A percentile compares a stretch with the other conserved stretches of the same genome.
phyloP scores from a whole-genome alignment of 2,888 invertebrate genomes.

The Sthenelais limicola region DNA sequence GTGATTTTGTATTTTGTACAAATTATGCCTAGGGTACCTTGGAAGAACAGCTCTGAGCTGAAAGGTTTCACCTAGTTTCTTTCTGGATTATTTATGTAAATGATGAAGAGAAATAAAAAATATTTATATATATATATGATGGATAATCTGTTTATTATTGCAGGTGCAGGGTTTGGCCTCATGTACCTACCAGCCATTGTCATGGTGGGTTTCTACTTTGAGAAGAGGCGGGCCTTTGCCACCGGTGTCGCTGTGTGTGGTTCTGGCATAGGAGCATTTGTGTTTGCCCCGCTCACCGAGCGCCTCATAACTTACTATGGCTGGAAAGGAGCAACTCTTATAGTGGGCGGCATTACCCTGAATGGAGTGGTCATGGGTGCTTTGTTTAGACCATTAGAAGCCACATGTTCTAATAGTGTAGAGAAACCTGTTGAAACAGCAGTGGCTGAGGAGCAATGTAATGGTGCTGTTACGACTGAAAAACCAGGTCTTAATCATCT shows the following conservation, averaged over 20 bases:
- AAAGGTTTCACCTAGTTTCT: no score
- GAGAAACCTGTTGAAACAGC: not conserved
- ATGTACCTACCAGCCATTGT: constrained; percentile 96
- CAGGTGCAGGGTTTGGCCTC: constrained; percentile 93
- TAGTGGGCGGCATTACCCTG: constrained; percentile 86
- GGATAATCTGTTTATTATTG: constrained; percentile 51
- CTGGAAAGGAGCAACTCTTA: constrained; percentile 84
- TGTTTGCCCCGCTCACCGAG: constrained; percentile 86
- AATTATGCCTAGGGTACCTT: no score
- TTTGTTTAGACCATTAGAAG: constrained; percentile 86
- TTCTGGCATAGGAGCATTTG: constrained; percentile 92
- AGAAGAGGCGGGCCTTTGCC: constrained; percentile 93
- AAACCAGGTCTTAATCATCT: not conserved
- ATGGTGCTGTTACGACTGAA: not conserved
- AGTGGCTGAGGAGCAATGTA: no score
- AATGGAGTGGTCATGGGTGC: constrained; percentile 84
- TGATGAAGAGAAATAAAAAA: no score
- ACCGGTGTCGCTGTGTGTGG: constrained; percentile 97
- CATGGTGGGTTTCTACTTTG: constrained; percentile 97
- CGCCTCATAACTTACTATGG: constrained; percentile 78
- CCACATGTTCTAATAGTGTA: constrained; percentile 2
- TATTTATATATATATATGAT: no score
- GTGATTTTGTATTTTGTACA: no score
- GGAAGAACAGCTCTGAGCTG: no score
- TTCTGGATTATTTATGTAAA: no score